Base-by-base conservation (phyloP, 2,113 vertebrate genomes). In the Notothenia coriiceps region DNA sequence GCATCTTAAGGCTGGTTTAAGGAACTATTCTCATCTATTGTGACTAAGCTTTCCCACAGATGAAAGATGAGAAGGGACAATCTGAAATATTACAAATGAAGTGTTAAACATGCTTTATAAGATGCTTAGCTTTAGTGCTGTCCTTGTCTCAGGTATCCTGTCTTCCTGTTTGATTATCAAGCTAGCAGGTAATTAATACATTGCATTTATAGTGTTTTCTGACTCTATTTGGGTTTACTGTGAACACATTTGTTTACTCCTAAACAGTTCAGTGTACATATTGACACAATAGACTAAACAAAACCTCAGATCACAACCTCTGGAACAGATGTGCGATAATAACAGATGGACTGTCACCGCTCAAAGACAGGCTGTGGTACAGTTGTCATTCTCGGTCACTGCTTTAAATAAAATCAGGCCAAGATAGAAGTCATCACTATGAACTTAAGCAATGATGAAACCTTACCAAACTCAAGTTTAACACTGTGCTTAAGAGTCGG, bases 31-130 rank as follows among this genome's bases (percentile, higher is more conserved):
- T 70, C 49, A 78, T 79, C 81, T 80, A 59, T 67, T 76, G 59
- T 81, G 82, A 90, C 70, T 77, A 63, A 10, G 49, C 70, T 90
- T 93, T 90, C 89, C 86, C 84, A 90, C 85, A 85, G 82, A 59
- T 74, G 67, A 25, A 74, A 73, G 76, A 60, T 52, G 43, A 87
- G 61, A 66, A 29, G n/a, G 10, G 10, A 17, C 47, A 18, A 66
- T 25, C 4, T 56, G 44, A 55, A 67, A 63, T 51, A 64, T 68
- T 54, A 60, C 6, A 13, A 65, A 51, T 46, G 11, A 17, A 65
- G 57, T 9, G 65, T 77, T 50, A 25, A 15, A 75, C 15, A 22
- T 44, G 57, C 25, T 67, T 66, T 25, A 71, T 63, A 55, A 40
- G 40, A 12, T 18, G 43, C 22, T 70, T 44, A 29, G 20, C 61